A percentile compares a stretch with the other conserved stretches of the same genome.
Conservation (phyloP, 2,888 invertebrate genomes). For the Carterocephalus palaemon region DNA sequence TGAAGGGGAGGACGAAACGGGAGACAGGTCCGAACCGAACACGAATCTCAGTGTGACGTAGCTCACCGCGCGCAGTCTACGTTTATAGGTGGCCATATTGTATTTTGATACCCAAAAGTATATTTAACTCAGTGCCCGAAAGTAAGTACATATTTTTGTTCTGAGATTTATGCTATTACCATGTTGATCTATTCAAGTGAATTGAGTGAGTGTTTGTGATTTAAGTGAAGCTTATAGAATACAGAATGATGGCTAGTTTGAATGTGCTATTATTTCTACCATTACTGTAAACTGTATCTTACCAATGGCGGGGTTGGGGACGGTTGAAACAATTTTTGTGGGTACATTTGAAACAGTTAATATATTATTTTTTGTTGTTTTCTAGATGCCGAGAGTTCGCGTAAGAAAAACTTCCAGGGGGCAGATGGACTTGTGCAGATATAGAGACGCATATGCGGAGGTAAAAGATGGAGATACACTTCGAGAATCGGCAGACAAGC, state of each 20-base stretch:
- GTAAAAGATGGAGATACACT: slow-evolving; percentile 27
- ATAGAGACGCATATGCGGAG: slow-evolving; percentile 21
- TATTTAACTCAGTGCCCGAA: too few species aligned
- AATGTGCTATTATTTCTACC: slow-evolving; percentile 1
- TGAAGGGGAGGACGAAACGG: slow-evolving; percentile 27
- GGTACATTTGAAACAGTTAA: slow-evolving; percentile 24
- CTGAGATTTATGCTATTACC: slow-evolving; percentile 5
- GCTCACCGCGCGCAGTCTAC: slow-evolving; percentile 22
- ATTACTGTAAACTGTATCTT: slow-evolving; percentile 8
- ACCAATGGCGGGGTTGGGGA: slow-evolving; percentile 17
- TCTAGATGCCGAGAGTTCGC: slow-evolving; percentile 26
- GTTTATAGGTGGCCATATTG: slow-evolving; percentile 16
- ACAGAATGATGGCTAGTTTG: not conserved
- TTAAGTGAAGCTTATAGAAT: slow-evolving; percentile 10
- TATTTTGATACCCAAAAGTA: slow-evolving; percentile 19
- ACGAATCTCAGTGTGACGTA: slow-evolving; percentile 22
- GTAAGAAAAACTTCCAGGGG: slow-evolving; percentile 23
- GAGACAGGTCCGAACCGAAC: slow-evolving; percentile 23
- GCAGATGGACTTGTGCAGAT: slow-evolving; percentile 15
- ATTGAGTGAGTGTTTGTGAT: slow-evolving; percentile 4
- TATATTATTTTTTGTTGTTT: slow-evolving; percentile 10
- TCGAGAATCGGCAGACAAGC: slow-evolving; percentile 28
- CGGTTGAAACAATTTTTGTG: slow-evolving; percentile 24
- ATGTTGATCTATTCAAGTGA: slow-evolving; percentile 4
- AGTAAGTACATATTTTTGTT: slow-evolving; percentile 14